Evolutionary conservation across 1,140 invertebrate species (phyloP).

Genomic region (Acyrthosiphon pisum): DNA sequence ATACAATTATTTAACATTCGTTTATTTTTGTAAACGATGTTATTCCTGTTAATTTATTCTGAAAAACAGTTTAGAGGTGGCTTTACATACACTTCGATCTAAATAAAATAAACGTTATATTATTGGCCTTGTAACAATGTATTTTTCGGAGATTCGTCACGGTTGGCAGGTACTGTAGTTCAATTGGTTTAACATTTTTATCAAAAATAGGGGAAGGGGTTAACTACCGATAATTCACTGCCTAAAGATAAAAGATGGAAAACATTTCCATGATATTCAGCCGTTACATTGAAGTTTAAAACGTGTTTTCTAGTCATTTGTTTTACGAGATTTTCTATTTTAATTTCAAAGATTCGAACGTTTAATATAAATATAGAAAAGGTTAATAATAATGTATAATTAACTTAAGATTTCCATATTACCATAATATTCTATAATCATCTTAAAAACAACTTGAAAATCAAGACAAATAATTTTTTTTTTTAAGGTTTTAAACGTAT

Average conservation of each 20-base stretch:
- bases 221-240: too few relatives aligned
- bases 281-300: background rate
- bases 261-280: background rate
- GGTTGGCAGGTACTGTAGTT: background rate
- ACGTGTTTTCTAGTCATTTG: background rate
- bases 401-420: too few relatives aligned
- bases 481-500: too few relatives aligned
- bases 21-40: background rate
- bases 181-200: background rate
- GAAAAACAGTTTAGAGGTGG: background rate
- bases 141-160: background rate
- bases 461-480: too few relatives aligned
- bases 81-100: background rate
- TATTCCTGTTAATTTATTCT: background rate
- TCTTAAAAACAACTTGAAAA: too few relatives aligned
- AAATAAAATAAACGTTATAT: background rate
- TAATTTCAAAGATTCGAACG: background rate
- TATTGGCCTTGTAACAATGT: background rate
- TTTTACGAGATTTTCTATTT: background rate
- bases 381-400: too few relatives aligned
- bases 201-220: too few relatives aligned
- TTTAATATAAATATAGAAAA: background rate
- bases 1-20: constrained; percentile 3
- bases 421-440: too few relatives aligned
- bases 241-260: background rate